Percentiles rank a stretch among this genome's conserved stretches.
phyloP scores from a whole-genome alignment of 2,113 vertebrate genomes.

The Cygnus buccinator region DNA sequence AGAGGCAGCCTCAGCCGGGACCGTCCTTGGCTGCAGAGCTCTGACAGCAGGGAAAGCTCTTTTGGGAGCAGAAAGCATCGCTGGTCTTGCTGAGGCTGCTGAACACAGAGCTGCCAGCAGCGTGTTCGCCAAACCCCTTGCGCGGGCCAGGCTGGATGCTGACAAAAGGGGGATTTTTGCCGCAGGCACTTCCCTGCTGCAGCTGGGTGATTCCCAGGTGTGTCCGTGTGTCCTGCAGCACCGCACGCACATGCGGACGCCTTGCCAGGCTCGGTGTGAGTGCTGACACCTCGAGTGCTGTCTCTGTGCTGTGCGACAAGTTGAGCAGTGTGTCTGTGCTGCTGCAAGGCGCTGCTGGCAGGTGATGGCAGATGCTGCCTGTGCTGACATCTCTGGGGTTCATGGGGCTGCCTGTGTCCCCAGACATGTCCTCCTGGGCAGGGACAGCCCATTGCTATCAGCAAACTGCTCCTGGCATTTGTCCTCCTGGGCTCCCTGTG shows the following conservation, averaged over 20 bases:
- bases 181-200: neutral
- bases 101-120: neutral
- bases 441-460: neutral
- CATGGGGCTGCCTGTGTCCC: neutral
- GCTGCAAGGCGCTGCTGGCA: neutral
- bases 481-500: neutral
- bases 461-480: neutral
- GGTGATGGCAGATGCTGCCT: neutral
- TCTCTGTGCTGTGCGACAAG: fast-evolving
- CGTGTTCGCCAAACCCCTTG: fast-evolving
- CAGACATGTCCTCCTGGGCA: neutral
- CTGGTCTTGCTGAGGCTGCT: neutral
- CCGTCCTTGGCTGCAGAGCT: neutral
- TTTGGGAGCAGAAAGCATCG: neutral
- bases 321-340: neutral
- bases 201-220: neutral
- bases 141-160: fast-evolving
- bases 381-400: neutral
- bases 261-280: neutral
- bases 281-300: fast-evolving
- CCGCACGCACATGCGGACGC: fast-evolving
- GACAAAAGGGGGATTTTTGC: neutral
- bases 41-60: neutral
- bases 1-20: neutral
- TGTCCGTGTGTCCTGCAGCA: neutral